A percentile compares a stretch with the other conserved stretches of the same genome.
phyloP scores from a whole-genome alignment of 92 coral and sea anemone species.

The Virgularia gustaviana region DNA sequence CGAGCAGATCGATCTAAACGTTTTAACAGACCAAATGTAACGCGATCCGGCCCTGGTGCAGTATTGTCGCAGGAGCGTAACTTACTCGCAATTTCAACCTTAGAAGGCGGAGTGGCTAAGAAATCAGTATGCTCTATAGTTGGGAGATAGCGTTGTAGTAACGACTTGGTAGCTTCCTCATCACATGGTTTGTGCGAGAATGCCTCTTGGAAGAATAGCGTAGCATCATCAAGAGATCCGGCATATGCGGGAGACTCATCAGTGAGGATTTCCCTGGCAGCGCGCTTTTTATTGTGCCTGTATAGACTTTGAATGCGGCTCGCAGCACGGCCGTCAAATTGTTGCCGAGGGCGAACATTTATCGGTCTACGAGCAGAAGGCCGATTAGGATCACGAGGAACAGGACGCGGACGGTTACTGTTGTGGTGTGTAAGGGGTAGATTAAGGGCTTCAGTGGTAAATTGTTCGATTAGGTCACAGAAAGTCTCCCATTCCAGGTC shows the following conservation, averaged over 20 bases:
- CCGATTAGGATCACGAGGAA: background rate
- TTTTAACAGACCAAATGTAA: constrained; percentile 2
- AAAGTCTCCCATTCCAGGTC: no score
- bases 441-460: no score
- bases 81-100: background rate
- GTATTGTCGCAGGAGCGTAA: constrained; percentile 1
- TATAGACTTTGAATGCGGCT: background rate
- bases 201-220: background rate
- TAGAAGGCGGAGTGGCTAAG: background rate
- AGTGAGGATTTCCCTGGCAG: constrained; percentile 2
- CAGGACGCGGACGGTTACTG: no score
- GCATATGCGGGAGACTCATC: background rate
- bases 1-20: background rate
- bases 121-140: background rate
- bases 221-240: constrained; percentile 8
- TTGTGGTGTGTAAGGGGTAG: no score
- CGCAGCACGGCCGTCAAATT: background rate
- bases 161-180: background rate
- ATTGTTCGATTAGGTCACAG: no score
- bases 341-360: background rate
- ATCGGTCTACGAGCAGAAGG: background rate
- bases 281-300: background rate
- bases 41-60: constrained; percentile 24
- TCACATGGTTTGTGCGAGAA: background rate
- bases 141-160: background rate